Conservation (phyloP, 2,888 invertebrate genomes). For the Drosophila cognata region DNA sequence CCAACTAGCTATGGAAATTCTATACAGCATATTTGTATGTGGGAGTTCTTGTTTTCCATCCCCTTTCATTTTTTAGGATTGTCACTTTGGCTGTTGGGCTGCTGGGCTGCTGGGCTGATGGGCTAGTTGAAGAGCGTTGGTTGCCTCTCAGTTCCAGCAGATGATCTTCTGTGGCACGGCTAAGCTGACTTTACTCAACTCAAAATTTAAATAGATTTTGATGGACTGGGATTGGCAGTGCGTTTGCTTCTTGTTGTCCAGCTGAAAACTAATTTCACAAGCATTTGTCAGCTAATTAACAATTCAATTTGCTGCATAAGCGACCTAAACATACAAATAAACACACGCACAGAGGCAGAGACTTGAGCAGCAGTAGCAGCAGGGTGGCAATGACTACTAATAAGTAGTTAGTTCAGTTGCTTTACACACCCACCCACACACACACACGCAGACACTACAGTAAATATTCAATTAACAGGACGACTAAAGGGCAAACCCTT, state of each 20-base stretch:
- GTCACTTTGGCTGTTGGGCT: neutral
- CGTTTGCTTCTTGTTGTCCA: constrained; percentile 10
- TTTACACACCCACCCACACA: constrained; percentile 34
- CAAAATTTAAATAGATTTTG: constrained; percentile 10
- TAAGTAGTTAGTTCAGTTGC: constrained; percentile 44
- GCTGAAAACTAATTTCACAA: constrained; percentile 66
- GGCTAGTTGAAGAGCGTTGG: neutral
- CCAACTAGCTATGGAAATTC: constrained; percentile 61
- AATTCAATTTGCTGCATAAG: constrained; percentile 78
- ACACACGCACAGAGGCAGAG: constrained; percentile 7
- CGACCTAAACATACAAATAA: constrained; percentile 74
- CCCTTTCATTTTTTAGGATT: neutral
- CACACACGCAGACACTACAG: constrained; percentile 34
- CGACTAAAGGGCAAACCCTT: constrained; percentile 58
- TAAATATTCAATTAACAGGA: constrained; percentile 75
- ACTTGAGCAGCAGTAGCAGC: neutral
- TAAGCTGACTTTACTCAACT: neutral
- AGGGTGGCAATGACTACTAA: constrained; percentile 34
- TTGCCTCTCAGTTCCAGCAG: neutral
- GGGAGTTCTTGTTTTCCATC: neutral
- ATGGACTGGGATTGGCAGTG: constrained; percentile 5
- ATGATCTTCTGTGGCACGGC: neutral
- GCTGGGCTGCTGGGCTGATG: neutral
- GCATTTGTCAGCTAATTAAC: constrained; percentile 78
- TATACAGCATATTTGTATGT: constrained; percentile 52